phyloP scores from a whole-genome alignment of 2,888 invertebrate genomes.

The Callyntrura guangdongensis region DNA sequence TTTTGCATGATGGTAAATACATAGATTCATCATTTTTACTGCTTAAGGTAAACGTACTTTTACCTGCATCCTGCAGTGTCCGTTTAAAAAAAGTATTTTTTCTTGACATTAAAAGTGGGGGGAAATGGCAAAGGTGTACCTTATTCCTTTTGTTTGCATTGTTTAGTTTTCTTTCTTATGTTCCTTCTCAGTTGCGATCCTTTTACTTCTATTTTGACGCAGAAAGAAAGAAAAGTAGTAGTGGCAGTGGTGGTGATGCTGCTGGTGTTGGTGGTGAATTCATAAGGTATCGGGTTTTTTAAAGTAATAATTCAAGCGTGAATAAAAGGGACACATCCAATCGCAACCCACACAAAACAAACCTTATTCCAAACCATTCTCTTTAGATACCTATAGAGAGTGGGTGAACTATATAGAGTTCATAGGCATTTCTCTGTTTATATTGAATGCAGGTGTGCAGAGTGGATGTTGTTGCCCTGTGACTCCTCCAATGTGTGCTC shows the following conservation, averaged over 20 bases:
- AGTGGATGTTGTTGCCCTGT: conserved; percentile 41
- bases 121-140: conserved; percentile 40
- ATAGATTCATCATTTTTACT: background rate
- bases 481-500: conserved; percentile 13
- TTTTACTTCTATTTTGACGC: conserved; percentile 50
- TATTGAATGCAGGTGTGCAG: conserved; percentile 56
- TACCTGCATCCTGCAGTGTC: background rate
- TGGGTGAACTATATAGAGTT: too few species aligned
- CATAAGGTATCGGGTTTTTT: conserved; percentile 29
- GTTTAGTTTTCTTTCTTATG: conserved; percentile 11
- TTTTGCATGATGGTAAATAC: conserved; percentile 31
- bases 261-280: conserved; percentile 46
- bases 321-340: conserved; percentile 48
- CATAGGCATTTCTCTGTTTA: background rate
- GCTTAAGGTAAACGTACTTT: background rate
- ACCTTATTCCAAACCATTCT: background rate
- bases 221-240: conserved; percentile 21
- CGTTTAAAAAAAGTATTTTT: background rate
- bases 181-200: background rate
- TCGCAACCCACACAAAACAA: background rate
- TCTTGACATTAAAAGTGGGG: background rate
- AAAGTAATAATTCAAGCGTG: conserved; percentile 61
- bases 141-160: conserved; percentile 45
- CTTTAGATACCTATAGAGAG: background rate
- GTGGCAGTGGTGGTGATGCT: background rate